Base-by-base conservation (phyloP, 2,797 vertebrate genomes). In the Choloepus didactylus region DNA sequence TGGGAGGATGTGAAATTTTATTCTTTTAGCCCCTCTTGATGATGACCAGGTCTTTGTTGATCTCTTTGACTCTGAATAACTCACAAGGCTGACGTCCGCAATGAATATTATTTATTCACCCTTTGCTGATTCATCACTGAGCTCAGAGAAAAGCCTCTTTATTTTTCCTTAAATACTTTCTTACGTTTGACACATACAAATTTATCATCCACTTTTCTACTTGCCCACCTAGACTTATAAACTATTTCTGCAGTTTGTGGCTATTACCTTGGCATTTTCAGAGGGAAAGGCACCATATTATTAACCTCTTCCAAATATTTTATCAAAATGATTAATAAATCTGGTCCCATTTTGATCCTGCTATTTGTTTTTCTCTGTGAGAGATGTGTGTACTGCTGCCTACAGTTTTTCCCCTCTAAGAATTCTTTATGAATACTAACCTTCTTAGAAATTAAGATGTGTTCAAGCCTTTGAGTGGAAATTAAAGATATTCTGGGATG, bases 301-400 rank as follows among this genome's bases (percentile, higher is more conserved):
- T 70, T 76, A 69, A 93, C 12, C 62, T 93, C 35, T 87, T 72
- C 12, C 81, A 96, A 92, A 85, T 85, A 94, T 49, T 94, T 93
- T 83, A 69, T 88, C 21, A 80, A 84, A 90, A 67, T 23, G 12
- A 29, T 76, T 67, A 79, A 49, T 70, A 75, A 86, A 80, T 79
- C 56, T 66, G 59, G 41, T 73, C 35, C 67, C 60, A 89, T n/a
- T n/a, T 88, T 41, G 6, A 31, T n/a, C 38, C 44, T 80, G 18
- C 25, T 60, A 10, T 41, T 92, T 91, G 79, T 84, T 94, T 95
- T 95, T 79, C 54, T 91, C 73, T 60, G 10, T 90, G 59, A 72
- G 62, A 92, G 10, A 89, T 59, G 44, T 93, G 72, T 64, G 96
- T 84, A 92, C 56, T 93, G 51, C 44, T 81, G 11, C 46, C 56